Evolutionary conservation across 1,140 invertebrate species (phyloP).

Genomic region (Bombus soroeensis): DNA sequence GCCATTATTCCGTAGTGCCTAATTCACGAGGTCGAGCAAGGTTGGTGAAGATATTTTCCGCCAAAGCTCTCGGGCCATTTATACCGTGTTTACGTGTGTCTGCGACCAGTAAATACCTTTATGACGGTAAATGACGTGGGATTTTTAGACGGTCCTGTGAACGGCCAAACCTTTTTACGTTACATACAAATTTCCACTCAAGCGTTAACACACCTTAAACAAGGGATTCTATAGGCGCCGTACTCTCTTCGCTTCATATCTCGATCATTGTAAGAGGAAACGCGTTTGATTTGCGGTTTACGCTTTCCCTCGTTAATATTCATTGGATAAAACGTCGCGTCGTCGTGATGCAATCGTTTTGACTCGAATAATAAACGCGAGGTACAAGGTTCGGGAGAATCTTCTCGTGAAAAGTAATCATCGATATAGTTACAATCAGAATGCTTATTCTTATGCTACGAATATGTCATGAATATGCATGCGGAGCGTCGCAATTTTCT

Average conservation of each 20-base stretch:
- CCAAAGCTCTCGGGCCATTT: background rate
- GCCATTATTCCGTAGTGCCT: background rate
- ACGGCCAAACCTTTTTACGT: constrained; percentile 2
- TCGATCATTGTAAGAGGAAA: background rate
- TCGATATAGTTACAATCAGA: background rate
- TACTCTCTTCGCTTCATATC: background rate
- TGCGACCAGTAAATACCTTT: constrained; percentile 20
- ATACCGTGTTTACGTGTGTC: background rate
- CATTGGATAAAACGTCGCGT: background rate
- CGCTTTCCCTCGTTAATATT: background rate
- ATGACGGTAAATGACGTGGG: background rate
- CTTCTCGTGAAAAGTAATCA: no score
- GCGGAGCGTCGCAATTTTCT: constrained; percentile 34
- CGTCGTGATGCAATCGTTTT: background rate
- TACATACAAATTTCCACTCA: constrained; percentile 17
- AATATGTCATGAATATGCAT: constrained; percentile 25
- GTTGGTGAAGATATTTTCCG: constrained; percentile 38
- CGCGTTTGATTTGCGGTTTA: background rate
- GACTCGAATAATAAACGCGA: background rate
- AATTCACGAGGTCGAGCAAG: constrained; percentile 8
- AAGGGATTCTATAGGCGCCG: background rate
- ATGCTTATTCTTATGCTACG: background rate
- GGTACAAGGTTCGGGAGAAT: background rate
- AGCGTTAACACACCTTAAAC: constrained; percentile 16
- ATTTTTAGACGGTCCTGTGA: constrained; percentile 15